These are phyloP conservation scores for Scaptomyza pallida DNA, from an alignment of 1,140 invertebrate genomes.

Conservation along the genomic window DNA sequence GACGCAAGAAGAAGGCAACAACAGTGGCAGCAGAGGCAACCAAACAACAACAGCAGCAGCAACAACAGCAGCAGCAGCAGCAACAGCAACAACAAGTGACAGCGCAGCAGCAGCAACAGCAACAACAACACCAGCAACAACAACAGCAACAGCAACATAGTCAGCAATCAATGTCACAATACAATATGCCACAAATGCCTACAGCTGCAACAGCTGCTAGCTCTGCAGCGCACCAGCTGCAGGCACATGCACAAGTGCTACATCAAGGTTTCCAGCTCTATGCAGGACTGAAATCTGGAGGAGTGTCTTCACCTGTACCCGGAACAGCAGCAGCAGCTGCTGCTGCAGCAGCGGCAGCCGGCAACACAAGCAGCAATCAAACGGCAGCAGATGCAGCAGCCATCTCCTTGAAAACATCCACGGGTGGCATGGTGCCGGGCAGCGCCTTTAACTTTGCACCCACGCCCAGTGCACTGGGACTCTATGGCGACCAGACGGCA, in stretches of 20 bases:
- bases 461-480: slow-evolving; percentile 85
- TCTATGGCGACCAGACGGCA: slow-evolving; percentile 86
- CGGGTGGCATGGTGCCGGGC: slow-evolving; percentile 87
- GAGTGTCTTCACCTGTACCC: slow-evolving; percentile 57
- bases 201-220: slow-evolving; percentile 43
- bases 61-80: slow-evolving; percentile 49
- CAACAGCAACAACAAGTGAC: slow-evolving; percentile 52
- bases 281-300: slow-evolving; percentile 84
- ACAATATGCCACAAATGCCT: slow-evolving; percentile 59
- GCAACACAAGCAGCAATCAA: slow-evolving; percentile 38
- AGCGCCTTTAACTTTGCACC: slow-evolving; percentile 89
- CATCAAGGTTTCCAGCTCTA: slow-evolving; percentile 86
- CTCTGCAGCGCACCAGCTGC: slow-evolving; percentile 54
- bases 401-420: slow-evolving; percentile 85
- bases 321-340: slow-evolving; percentile 30
- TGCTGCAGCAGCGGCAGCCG: slow-evolving; percentile 14
- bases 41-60: slow-evolving; percentile 49
- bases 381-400: slow-evolving; percentile 85
- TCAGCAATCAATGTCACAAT: slow-evolving; percentile 55
- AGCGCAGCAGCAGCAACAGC: slow-evolving; percentile 50
- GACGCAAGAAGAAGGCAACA: slow-evolving; percentile 76
- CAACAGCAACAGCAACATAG: slow-evolving; percentile 48
- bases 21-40: slow-evolving; percentile 71
- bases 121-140: slow-evolving; percentile 39
- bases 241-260: slow-evolving; percentile 71